phyloP scores from a whole-genome alignment of 2,113 vertebrate species.

The Eonycteris spelaea region DNA sequence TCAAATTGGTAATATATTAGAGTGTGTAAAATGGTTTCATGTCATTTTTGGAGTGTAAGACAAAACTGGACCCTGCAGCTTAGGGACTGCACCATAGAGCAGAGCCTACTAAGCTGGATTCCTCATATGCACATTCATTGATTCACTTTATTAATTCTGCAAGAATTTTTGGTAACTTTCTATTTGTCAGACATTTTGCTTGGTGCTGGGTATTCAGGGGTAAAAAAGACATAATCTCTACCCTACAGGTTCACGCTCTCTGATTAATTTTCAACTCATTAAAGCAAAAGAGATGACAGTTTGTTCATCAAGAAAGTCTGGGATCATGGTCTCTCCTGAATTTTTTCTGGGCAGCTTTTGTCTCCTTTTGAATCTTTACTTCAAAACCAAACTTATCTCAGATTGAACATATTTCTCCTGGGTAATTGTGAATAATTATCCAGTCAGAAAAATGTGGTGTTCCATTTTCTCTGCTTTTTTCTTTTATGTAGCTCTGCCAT shows the following conservation, averaged over 20 bases:
- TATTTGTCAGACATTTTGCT: background rate
- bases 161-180: background rate
- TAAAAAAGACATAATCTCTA: background rate
- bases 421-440: background rate
- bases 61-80: background rate
- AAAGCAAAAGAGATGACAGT: background rate
- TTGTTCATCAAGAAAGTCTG: slow-evolving; percentile 14
- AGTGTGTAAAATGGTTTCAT: slow-evolving; percentile 9
- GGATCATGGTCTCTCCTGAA: background rate
- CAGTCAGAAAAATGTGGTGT: background rate
- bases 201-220: background rate
- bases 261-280: background rate
- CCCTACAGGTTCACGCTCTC: background rate
- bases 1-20: background rate
- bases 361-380: background rate
- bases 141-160: background rate
- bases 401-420: background rate
- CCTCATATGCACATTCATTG: background rate
- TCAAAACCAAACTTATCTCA: background rate
- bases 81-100: background rate
- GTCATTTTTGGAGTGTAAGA: background rate
- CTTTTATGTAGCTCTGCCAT: background rate
- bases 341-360: background rate
- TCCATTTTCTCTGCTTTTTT: background rate
- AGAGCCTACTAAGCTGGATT: background rate